These are phyloP conservation scores for Gnatocerus cornutus DNA, from an alignment of 2,888 invertebrate species.

Conservation along the genomic window DNA sequence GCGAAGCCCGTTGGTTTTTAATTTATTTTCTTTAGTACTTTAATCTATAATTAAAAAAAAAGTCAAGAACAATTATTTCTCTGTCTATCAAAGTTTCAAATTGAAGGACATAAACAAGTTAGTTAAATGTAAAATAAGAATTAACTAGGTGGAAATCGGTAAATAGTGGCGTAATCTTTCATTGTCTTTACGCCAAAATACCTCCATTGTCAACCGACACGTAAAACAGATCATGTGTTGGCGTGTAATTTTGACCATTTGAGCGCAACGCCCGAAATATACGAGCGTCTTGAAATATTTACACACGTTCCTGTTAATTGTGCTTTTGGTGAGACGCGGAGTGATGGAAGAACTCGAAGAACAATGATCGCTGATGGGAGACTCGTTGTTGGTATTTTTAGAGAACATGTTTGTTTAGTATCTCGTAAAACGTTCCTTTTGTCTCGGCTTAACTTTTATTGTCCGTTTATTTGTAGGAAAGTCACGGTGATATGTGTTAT, in stretches of 20 bases:
- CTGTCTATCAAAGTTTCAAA: too few species aligned
- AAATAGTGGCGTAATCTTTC: slow-evolving; percentile 32
- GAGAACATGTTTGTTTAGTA: slow-evolving; percentile 57
- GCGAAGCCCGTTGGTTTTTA: too few species aligned
- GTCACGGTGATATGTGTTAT: slow-evolving; percentile 54
- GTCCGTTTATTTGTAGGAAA: slow-evolving; percentile 58
- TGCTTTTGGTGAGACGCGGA: slow-evolving; percentile 56
- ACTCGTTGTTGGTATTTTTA: slow-evolving; percentile 55
- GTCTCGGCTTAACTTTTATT: slow-evolving; percentile 55
- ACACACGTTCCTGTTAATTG: slow-evolving; percentile 55
- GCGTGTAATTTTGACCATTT: too few species aligned
- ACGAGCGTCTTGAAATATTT: slow-evolving; percentile 18
- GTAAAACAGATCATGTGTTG: too few species aligned
- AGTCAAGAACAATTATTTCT: too few species aligned
- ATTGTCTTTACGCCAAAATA: slow-evolving; percentile 42
- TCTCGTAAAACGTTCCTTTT: slow-evolving; percentile 56
- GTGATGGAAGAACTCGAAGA: slow-evolving; percentile 51
- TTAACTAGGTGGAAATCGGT: slow-evolving; percentile 14
- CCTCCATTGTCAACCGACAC: slow-evolving; percentile 36
- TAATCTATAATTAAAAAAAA: too few species aligned
- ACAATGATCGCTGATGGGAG: slow-evolving; percentile 27
- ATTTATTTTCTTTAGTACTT: too few species aligned
- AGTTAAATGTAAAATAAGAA: too few species aligned
- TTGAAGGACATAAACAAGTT: too few species aligned
- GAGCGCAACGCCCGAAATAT: not conserved